Conservation (phyloP, 2,888 invertebrate genomes). For the Sceliomorpha sp. region DNA sequence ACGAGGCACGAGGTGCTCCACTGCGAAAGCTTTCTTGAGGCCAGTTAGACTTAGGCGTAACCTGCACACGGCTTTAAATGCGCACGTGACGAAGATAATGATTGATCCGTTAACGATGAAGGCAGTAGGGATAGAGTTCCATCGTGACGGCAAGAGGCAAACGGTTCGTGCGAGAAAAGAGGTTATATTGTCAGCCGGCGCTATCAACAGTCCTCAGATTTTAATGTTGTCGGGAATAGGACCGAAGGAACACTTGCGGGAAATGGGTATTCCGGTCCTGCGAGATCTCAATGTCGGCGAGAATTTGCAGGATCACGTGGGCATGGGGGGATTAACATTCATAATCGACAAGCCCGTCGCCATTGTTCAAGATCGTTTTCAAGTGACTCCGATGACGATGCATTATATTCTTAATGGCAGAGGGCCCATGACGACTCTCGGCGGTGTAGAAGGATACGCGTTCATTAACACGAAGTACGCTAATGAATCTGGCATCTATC, state of each 20-base stretch:
- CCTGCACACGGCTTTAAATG: slow-evolving; percentile 89
- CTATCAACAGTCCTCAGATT: slow-evolving; percentile 95
- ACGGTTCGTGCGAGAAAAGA: slow-evolving; percentile 89
- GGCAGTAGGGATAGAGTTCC: slow-evolving; percentile 90
- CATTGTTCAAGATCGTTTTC: slow-evolving; percentile 89
- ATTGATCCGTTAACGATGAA: slow-evolving; percentile 88
- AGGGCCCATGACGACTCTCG: slow-evolving; percentile 93
- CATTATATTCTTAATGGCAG: slow-evolving; percentile 89
- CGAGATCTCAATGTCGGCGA: slow-evolving; percentile 89
- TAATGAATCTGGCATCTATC: slow-evolving; percentile 88
- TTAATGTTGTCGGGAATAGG: slow-evolving; percentile 95
- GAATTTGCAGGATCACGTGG: slow-evolving; percentile 94
- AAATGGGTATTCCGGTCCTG: slow-evolving; percentile 87
- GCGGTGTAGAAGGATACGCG: slow-evolving; percentile 93
- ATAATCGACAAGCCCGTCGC: slow-evolving; percentile 91
- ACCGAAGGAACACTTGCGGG: slow-evolving; percentile 85
- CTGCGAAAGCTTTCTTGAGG: slow-evolving; percentile 91
- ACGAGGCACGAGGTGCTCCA: slow-evolving; percentile 72
- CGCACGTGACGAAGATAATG: slow-evolving; percentile 88
- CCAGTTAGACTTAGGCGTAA: slow-evolving; percentile 89
- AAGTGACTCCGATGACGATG: slow-evolving; percentile 89
- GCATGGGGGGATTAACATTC: slow-evolving; percentile 91
- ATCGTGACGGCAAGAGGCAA: slow-evolving; percentile 86
- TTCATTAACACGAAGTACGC: slow-evolving; percentile 93
- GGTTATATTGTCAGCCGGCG: slow-evolving; percentile 93